Evolutionary conservation across 2,797 vertebrate species (phyloP), one percentile per base, ranked within the genome.

Genomic region (Streptopelia turtur): DNA sequence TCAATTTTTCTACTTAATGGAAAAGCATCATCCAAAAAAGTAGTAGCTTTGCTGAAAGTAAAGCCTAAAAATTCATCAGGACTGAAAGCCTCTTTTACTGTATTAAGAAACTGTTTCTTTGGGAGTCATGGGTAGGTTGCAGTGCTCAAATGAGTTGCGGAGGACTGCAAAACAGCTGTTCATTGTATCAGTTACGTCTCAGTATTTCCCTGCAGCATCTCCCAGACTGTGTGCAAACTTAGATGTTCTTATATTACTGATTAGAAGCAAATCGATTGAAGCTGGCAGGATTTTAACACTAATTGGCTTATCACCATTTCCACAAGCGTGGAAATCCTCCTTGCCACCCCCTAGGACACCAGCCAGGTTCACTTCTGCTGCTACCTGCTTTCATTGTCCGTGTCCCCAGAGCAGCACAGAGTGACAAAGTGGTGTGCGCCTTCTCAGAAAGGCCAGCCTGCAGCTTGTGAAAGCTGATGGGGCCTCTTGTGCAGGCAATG

Each of bases 1-100:
- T 92, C 74, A 2, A 11, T 63, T 92, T 61, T 84, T 82, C 70
- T 93, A 57, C 59, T 72, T 69, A 84, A 47, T 47, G 24, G 55
- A 76, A 82, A 75, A 92, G 15, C 1, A 18, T 60, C 28, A 83
- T 37, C 37, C 30, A 78, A 71, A 72, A 61, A 57, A 59, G 24
- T 0, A 57, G 25, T 24, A 21, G 28, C 50, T 93, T 83, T 87
- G 28, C 63, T 43, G 57, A 47, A 92, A 93, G 39, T 61, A 79
- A 72, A 90, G 31, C n/a, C 59, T 61, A 49, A 28, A 86, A 47
- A 27, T 83, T 68, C 61, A 23, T 61, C 33, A 28, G 31, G 56
- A 72, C 47, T 64, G 60, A 84, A 76, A 59, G 10, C 13, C 21
- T 37, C 57, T 86, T 85, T 70, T 43, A 33, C n/a, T 63, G 70